Base-by-base conservation (phyloP, 2,888 invertebrate genomes). In the Lissonota sp. region DNA sequence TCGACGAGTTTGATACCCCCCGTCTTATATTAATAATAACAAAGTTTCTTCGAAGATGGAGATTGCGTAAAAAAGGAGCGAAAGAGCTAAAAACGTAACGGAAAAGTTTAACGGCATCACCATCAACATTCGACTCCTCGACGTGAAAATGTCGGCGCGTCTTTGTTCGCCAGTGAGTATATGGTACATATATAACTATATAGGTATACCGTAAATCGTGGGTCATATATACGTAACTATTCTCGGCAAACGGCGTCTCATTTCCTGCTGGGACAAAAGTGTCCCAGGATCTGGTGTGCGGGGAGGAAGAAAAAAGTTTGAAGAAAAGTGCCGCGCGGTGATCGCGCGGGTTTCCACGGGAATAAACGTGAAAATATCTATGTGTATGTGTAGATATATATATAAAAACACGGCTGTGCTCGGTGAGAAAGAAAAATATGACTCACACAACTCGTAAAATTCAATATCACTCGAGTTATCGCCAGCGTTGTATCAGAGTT, bases 371-470 rank as follows among this genome's bases (percentile, higher is more conserved):
- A 44, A 44, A 44, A 44, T 44, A 44, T 2, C 6, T 44, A 44
- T 44, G n/a, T n/a, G n/a, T n/a, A n/a, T n/a, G n/a, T n/a, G n/a
- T 44, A 44, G 1, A 44, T 44, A 44, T 44, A 53, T 5, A 7
- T 5, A 53, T n/a, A 53, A 6, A n/a, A 53, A 64, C 42, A 69
- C 37, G 8, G 57, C 74, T 44, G 40, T 63, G 40, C 79, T 60
- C 67, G 55, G 40, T 62, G 67, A 49, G 63, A 79, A 70, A 46
- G 74, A 73, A 80, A 82, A 82, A 83, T 82, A 77, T 78, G 79
- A 79, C 80, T 83, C 55, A 60, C 77, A 57, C 73, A 82, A 85
- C 84, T 82, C 77, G 79, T 72, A 70, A 83, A 85, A 86, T 85
- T 81, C 84, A 82, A 85, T 85, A 83, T 79, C 71, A 57, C 75